Conservation (phyloP, 2,888 invertebrate genomes). For the Slavum lentiscoides region DNA sequence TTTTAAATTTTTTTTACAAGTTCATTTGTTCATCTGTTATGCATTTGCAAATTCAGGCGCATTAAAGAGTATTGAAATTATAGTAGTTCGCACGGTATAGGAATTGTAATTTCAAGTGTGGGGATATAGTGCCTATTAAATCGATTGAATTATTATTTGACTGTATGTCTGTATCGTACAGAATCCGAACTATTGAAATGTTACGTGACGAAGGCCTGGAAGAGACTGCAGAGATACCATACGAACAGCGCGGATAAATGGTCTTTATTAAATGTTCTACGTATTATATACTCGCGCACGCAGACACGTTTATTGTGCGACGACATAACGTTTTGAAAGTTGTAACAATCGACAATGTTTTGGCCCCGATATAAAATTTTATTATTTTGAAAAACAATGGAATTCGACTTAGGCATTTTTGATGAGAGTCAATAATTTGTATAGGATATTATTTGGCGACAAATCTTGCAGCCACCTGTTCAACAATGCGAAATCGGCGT, state of each 20-base stretch:
- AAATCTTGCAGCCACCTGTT: slow-evolving; percentile 63
- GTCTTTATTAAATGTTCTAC: neutral
- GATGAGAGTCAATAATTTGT: slow-evolving; percentile 30
- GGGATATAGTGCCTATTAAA: too few relatives aligned
- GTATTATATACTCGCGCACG: neutral
- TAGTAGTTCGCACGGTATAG: too few relatives aligned
- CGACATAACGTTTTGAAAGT: neutral
- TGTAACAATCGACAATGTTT: neutral
- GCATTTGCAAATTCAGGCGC: too few relatives aligned
- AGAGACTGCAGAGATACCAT: neutral
- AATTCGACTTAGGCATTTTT: neutral
- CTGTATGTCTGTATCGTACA: too few relatives aligned
- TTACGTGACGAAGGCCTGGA: neutral
- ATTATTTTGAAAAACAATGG: neutral
- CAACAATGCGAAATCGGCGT: slow-evolving; percentile 71
- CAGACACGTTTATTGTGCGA: neutral
- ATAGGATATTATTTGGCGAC: slow-evolving; percentile 55
- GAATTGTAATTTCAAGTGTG: too few relatives aligned
- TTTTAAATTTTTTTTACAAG: too few relatives aligned
- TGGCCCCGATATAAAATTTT: neutral
- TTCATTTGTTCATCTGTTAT: too few relatives aligned
- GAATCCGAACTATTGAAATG: neutral
- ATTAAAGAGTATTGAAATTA: too few relatives aligned
- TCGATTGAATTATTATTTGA: too few relatives aligned
- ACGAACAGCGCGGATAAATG: neutral